A percentile compares a stretch with the other conserved stretches of the same genome.
Evolutionary conservation across 1,140 invertebrate genomes (phyloP).

Genomic region (Formica exsecta): DNA sequence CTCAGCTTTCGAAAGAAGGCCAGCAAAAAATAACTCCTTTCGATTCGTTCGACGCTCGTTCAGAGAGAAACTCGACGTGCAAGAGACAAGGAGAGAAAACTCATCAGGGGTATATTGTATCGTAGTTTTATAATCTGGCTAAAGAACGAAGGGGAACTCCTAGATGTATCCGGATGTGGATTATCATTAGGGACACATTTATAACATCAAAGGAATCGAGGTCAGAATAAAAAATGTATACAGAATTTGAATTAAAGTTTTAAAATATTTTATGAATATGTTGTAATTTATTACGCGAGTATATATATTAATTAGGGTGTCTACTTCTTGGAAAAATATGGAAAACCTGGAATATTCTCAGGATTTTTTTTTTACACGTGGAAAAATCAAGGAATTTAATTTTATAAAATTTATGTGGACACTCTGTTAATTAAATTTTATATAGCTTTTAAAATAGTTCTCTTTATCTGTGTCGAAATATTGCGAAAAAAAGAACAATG

Average conservation of each 20-base stretch:
- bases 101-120: conserved; percentile 79
- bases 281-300: background rate
- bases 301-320: too few species aligned
- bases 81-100: conserved; percentile 40
- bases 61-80: conserved; percentile 8
- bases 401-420: too few species aligned
- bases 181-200: conserved; percentile 39
- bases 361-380: too few species aligned
- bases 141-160: conserved; percentile 39
- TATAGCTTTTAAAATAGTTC: too few species aligned
- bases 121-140: conserved; percentile 78
- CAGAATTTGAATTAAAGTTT: conserved; percentile 5
- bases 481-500: conserved; percentile 2
- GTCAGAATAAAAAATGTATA: background rate
- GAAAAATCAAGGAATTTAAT: too few species aligned
- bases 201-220: conserved; percentile 31
- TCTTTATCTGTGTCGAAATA: background rate
- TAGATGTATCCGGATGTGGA: background rate
- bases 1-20: conserved; percentile 65
- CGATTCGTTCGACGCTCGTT: conserved; percentile 5
- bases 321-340: too few species aligned
- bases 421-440: too few species aligned
- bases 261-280: background rate
- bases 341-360: too few species aligned
- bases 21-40: conserved; percentile 63